Conservation (phyloP, 2,888 invertebrate genomes). For the Acanthosepion pharaonis region DNA sequence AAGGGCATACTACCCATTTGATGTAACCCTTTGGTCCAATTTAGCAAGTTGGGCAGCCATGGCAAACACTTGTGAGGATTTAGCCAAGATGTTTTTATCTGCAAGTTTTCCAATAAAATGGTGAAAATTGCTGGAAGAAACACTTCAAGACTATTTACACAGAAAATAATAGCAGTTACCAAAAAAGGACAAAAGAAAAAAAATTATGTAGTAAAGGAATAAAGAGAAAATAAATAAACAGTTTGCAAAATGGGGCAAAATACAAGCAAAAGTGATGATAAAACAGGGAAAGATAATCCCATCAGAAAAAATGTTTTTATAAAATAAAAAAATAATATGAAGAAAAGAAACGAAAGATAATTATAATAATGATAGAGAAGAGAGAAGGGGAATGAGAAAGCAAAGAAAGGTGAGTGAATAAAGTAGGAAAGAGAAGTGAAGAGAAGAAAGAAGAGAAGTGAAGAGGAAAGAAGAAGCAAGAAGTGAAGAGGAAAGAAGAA, state of each 20-base stretch:
- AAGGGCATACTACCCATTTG: background rate
- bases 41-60: background rate
- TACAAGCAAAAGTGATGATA: background rate
- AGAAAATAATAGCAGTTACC: conserved; percentile 33
- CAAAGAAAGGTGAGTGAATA: too few species aligned
- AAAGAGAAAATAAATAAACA: background rate
- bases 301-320: background rate
- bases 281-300: background rate
- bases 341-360: background rate
- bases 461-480: too few species aligned
- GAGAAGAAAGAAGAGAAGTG: too few species aligned
- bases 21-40: conserved; percentile 21
- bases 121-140: background rate
- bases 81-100: background rate
- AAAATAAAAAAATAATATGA: background rate
- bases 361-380: background rate
- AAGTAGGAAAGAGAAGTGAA: too few species aligned
- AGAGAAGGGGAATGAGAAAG: background rate
- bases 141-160: conserved; percentile 12
- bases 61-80: background rate
- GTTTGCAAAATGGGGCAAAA: background rate
- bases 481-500: too few species aligned
- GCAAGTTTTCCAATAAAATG: conserved; percentile 22
- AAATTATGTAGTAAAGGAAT: background rate
- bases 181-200: background rate